Evolutionary conservation across 2,113 vertebrate species (phyloP).

Genomic region (Ammodytes marinus): DNA sequence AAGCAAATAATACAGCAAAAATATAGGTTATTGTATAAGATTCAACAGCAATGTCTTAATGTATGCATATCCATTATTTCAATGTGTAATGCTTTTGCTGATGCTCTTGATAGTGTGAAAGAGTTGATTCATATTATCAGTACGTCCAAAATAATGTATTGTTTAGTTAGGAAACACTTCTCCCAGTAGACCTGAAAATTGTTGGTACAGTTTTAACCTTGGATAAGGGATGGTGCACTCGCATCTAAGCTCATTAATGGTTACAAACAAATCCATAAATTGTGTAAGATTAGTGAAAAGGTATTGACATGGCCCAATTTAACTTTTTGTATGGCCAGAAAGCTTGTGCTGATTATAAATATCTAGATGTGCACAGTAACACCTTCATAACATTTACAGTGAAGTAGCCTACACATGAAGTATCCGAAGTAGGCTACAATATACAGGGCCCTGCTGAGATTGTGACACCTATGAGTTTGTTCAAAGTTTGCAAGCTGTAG

Average conservation of each 20-base stretch:
- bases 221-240: neutral
- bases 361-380: neutral
- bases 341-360: neutral
- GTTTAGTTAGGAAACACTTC: conserved; percentile 1
- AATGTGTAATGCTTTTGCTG: neutral
- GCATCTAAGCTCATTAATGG: too few relatives aligned
- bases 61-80: neutral
- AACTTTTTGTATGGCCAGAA: too few relatives aligned
- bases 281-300: neutral
- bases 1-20: neutral
- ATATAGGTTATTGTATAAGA: neutral
- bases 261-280: neutral
- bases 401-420: neutral
- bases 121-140: neutral
- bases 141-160: neutral
- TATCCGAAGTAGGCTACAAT: neutral
- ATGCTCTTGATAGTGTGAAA: neutral
- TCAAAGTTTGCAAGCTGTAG: neutral
- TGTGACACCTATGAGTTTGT: neutral
- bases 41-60: neutral
- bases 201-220: neutral
- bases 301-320: too few relatives aligned
- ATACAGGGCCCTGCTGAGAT: neutral
- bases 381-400: neutral
- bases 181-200: neutral